Conservation (phyloP, 2,888 invertebrate species). For the Xylota segnis region DNA sequence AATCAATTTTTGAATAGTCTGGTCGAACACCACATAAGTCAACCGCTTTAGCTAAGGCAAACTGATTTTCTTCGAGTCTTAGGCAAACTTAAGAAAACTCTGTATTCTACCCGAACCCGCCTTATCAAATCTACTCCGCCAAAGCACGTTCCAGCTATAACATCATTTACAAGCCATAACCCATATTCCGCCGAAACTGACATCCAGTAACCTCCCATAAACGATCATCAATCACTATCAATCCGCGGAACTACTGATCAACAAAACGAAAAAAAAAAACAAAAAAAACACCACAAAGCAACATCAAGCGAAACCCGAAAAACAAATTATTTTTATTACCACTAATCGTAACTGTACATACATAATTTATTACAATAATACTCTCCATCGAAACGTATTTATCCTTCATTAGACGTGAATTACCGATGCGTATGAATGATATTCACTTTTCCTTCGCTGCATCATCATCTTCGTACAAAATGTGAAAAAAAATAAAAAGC, state of each 20-base stretch:
- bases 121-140: not conserved
- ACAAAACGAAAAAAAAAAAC: not conserved
- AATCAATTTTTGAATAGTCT: no score
- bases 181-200: slow-evolving; percentile 43
- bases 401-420: slow-evolving; percentile 57
- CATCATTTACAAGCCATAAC: slow-evolving; percentile 47
- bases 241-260: slow-evolving; percentile 29
- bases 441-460: slow-evolving; percentile 54
- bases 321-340: slow-evolving; percentile 53
- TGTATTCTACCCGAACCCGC: not conserved
- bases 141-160: slow-evolving; percentile 13
- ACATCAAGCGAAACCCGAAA: slow-evolving; percentile 12
- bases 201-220: slow-evolving; percentile 60
- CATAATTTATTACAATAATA: slow-evolving; percentile 47
- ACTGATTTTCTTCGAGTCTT: not conserved
- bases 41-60: not conserved
- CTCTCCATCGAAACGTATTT: slow-evolving; percentile 37
- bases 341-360: slow-evolving; percentile 61
- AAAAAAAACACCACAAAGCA: slow-evolving; percentile 3
- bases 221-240: slow-evolving; percentile 64
- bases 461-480: slow-evolving; percentile 16
- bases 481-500: slow-evolving; percentile 18
- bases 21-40: not conserved
- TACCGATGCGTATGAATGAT: slow-evolving; percentile 61
- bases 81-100: not conserved